Base-by-base conservation (phyloP, 2,888 invertebrate species). In the Seira musarum region DNA sequence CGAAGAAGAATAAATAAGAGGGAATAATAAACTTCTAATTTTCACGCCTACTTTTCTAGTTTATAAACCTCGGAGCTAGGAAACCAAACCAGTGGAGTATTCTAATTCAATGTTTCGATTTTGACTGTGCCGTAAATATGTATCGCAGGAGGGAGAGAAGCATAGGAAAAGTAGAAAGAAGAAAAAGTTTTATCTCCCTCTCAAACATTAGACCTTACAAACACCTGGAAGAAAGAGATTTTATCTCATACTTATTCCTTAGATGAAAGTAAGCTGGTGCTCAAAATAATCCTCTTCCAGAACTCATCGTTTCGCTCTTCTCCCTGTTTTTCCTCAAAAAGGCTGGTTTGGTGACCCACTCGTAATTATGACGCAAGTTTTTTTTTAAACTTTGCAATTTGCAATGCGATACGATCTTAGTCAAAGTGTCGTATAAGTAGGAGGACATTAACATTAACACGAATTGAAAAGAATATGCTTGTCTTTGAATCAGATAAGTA, bases 281-380 rank as follows among this genome's bases (percentile, higher is more conserved):
- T 53, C n/a, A 53, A 15, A 13, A 53, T 53, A 53, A 53, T 53
- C 53, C 17, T 53, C 17, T 53, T 53, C 53, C 17, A n/a, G 15
- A 53, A 53, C 53, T 53, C 53, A 13, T 53, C 30, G 30, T 8
- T 53, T 53, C 53, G 3, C 17, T 53, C 53, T 53, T 53, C n/a
- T 53, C 30, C 30, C 30, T 53, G 53, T 15, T 53, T 30, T 30
- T 30, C 30, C 8, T n/a, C n/a, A n/a, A n/a, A 30, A 30, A 30
- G 30, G 3, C 8, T 30, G n/a, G n/a, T n/a, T n/a, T n/a, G 40
- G 13, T 53, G 53, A 17, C 53, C 30, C 30, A 8, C 15, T 53
- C 53, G 17, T 53, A 53, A 53, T 53, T 53, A n/a, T 53, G 53
- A 53, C 17, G 53, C 53, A n/a, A 53, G 53, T 53, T 30, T 30